Conservation (phyloP, 2,888 invertebrate species). For the Luperina testacea region DNA sequence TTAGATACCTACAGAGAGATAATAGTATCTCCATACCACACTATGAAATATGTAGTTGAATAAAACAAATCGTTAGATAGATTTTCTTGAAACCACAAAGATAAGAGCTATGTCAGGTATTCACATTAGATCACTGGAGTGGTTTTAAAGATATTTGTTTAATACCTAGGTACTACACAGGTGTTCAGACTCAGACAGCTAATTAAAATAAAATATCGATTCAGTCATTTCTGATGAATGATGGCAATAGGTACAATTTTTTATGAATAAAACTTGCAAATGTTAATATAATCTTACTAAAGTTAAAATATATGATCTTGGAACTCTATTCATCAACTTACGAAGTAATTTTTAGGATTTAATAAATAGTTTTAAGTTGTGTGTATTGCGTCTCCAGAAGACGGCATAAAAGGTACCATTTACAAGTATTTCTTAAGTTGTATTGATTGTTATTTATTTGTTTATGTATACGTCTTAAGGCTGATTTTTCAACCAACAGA, state of each 20-base stretch:
- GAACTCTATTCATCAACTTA: neutral
- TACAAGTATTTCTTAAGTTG: neutral
- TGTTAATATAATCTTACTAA: neutral
- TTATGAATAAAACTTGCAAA: neutral
- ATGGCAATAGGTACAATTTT: neutral
- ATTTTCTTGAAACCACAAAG: conserved; percentile 25
- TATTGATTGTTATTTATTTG: neutral
- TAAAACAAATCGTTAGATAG: conserved; percentile 1
- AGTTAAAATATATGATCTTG: neutral
- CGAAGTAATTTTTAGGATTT: neutral
- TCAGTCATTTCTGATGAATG: conserved; percentile 20
- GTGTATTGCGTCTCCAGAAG: neutral
- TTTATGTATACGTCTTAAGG: neutral
- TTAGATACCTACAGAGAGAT: neutral
- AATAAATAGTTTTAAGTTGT: neutral
- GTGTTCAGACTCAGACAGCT: conserved; percentile 29
- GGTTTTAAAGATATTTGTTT: conserved; percentile 17
- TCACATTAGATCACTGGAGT: conserved; percentile 8
- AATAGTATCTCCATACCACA: neutral
- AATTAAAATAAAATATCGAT: conserved; percentile 4
- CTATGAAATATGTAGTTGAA: neutral
- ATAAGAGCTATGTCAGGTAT: conserved; percentile 27
- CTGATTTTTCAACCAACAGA: too few species aligned
- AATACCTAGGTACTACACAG: conserved; percentile 10
- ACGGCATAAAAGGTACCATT: neutral